Evolutionary conservation across 2,888 invertebrate species (phyloP).

Genomic region (Cataglyphis livida): DNA sequence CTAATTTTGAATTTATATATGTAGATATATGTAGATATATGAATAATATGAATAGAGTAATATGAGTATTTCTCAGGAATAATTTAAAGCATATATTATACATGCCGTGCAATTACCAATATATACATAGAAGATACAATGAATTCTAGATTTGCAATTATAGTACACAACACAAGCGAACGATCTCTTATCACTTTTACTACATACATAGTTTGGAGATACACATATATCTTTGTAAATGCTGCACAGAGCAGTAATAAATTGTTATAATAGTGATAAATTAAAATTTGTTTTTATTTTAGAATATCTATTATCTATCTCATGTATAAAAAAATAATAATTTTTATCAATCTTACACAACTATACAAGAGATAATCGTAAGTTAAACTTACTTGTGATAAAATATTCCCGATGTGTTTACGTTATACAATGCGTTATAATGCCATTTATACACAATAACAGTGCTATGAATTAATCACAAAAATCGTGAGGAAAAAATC

Average conservation of each 20-base stretch:
- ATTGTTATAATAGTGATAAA: conserved; percentile 2
- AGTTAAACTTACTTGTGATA: background rate
- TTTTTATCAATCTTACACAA: background rate
- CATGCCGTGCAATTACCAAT: background rate
- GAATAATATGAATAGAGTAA: background rate
- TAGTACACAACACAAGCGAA: background rate
- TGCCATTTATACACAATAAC: background rate
- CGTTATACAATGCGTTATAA: background rate
- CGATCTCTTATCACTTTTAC: conserved; percentile 21
- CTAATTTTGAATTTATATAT: background rate
- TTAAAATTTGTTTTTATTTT: background rate
- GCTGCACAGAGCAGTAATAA: conserved; percentile 33
- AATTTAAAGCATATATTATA: background rate
- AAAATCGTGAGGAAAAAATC: background rate
- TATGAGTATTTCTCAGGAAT: conserved; percentile 33
- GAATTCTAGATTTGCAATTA: background rate
- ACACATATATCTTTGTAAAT: conserved; percentile 33
- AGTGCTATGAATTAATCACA: conserved; percentile 4
- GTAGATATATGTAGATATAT: background rate
- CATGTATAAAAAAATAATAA: conserved; percentile 8
- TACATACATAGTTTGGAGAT: background rate
- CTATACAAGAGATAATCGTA: background rate
- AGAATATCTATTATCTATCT: background rate
- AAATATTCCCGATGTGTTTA: background rate
- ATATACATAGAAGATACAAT: background rate